Percentiles rank a stretch among this genome's conserved stretches.
Evolutionary conservation across 2,113 vertebrate species (phyloP).

Genomic region (Phocoena phocoena): DNA sequence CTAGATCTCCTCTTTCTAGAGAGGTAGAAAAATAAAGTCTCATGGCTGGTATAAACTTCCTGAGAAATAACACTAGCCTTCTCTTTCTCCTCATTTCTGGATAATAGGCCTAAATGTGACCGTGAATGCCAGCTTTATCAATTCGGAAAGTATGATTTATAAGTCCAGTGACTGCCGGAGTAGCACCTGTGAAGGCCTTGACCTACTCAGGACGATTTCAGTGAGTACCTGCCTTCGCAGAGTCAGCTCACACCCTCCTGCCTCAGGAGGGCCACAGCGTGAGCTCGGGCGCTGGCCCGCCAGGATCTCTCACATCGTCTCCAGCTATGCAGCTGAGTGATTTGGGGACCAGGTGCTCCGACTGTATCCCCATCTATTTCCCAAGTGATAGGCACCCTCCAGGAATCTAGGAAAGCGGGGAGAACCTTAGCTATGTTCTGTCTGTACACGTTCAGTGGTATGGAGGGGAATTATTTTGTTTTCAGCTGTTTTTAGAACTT

Average conservation of each 20-base stretch:
- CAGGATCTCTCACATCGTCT: neutral
- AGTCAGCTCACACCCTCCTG: neutral
- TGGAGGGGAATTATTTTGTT: neutral
- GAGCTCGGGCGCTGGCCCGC: neutral
- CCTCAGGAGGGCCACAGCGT: no score
- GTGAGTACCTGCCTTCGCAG: slow-evolving; percentile 84
- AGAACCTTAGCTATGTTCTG: neutral
- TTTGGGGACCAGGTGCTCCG: neutral
- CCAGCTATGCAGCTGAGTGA: neutral
- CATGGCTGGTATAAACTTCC: neutral
- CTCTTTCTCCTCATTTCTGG: slow-evolving; percentile 19
- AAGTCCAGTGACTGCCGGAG: slow-evolving; percentile 89
- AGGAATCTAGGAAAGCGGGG: neutral
- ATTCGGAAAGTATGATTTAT: slow-evolving; percentile 85
- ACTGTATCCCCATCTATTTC: neutral
- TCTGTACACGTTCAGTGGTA: neutral
- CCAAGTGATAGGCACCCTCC: neutral
- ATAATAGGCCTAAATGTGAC: slow-evolving; percentile 76
- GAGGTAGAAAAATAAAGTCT: neutral
- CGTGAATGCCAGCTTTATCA: slow-evolving; percentile 81
- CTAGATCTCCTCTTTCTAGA: neutral
- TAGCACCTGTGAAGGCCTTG: slow-evolving; percentile 94
- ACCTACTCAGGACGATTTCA: slow-evolving; percentile 88
- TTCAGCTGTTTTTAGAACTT: neutral
- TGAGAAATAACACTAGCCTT: slow-evolving; percentile 21